Conservation (phyloP, 2,888 invertebrate species). For the Spialia ferax region DNA sequence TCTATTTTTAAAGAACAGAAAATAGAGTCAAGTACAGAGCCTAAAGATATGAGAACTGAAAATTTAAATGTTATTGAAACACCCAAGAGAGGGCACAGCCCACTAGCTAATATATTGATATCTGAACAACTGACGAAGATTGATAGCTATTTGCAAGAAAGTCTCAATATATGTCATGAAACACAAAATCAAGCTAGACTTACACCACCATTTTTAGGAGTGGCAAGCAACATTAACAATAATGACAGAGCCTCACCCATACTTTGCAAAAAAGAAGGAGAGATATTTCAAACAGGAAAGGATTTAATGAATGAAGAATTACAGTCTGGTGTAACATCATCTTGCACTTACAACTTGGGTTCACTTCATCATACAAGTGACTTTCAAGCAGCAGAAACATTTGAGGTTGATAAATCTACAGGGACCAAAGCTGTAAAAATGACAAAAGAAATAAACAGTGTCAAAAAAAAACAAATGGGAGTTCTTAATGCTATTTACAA, state of each 20-base stretch:
- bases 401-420: background rate
- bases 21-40: conserved; percentile 52
- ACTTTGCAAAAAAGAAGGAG: background rate
- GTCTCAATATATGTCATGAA: conserved; percentile 65
- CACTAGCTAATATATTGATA: conserved; percentile 68
- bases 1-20: conserved; percentile 69
- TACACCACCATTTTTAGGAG: conserved; percentile 47
- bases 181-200: conserved; percentile 54
- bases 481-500: conserved; percentile 73
- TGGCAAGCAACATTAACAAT: conserved; percentile 45
- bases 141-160: conserved; percentile 77
- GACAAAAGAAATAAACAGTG: conserved; percentile 66
- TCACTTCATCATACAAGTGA: conserved; percentile 1
- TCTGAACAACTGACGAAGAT: conserved; percentile 78
- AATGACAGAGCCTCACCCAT: background rate
- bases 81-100: conserved; percentile 61
- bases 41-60: conserved; percentile 28
- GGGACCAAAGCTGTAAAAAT: conserved; percentile 38
- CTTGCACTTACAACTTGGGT: conserved; percentile 4
- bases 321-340: conserved; percentile 4
- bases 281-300: background rate
- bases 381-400: conserved; percentile 1
- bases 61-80: conserved; percentile 50
- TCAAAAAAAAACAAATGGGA: conserved; percentile 63
- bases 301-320: conserved; percentile 5